phyloP scores from a whole-genome alignment of 2,113 vertebrate species.

The Oplegnathus fasciatus region DNA sequence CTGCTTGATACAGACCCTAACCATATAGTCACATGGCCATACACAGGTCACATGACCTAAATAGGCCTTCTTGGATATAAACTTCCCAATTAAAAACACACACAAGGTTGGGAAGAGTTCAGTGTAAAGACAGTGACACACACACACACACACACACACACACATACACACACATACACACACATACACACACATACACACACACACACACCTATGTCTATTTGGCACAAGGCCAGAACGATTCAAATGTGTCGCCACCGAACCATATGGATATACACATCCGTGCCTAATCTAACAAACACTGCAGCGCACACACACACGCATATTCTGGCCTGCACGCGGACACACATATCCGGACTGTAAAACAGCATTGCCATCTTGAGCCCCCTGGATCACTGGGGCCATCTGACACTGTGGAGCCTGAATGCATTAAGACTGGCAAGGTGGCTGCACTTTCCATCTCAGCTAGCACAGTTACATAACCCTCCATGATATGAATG shows the following conservation, averaged over 20 bases:
- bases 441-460: constrained; percentile 66
- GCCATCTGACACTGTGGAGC: constrained; percentile 69
- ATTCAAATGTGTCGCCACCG: constrained; percentile 64
- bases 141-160: constrained; percentile 28
- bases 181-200: too few species aligned
- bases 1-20: constrained; percentile 24
- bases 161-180: constrained; percentile 20
- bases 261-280: constrained; percentile 79
- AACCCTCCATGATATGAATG: constrained; percentile 63
- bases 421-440: constrained; percentile 69
- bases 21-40: constrained; percentile 9
- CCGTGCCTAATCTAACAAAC: constrained; percentile 65
- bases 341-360: constrained; percentile 60
- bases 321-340: constrained; percentile 43
- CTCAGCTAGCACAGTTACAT: constrained; percentile 65
- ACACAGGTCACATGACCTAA: constrained; percentile 34
- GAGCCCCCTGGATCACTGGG: constrained; percentile 60
- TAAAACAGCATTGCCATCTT: constrained; percentile 74
- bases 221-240: constrained; percentile 62
- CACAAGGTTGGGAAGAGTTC: constrained; percentile 13
- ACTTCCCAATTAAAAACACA: constrained; percentile 4
- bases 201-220: not conserved
- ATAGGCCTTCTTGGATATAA: constrained; percentile 16
- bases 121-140: constrained; percentile 30
- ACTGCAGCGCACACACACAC: constrained; percentile 40